Percentiles rank a stretch among this genome's conserved stretches.
Evolutionary conservation across 2,113 vertebrate species (phyloP).

Genomic region (Phylloscopus trochiloides): DNA sequence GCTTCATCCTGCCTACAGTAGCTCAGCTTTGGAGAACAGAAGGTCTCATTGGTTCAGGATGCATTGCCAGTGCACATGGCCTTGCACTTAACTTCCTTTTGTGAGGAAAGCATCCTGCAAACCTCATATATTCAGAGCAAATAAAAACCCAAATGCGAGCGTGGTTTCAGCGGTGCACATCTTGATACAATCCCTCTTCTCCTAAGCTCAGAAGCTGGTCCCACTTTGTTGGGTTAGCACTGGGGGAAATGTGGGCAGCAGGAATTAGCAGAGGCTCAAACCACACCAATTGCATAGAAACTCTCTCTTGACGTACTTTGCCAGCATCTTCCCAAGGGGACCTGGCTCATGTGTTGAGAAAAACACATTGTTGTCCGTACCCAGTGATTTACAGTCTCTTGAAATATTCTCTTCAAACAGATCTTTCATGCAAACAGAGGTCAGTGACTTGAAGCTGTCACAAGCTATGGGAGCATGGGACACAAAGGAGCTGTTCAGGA

Average conservation of each 20-base stretch:
- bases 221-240: not conserved
- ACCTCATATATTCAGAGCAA: not conserved
- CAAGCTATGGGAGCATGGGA: rapidly evolving
- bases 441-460: not conserved
- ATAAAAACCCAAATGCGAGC: not conserved
- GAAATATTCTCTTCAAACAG: not conserved
- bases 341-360: not conserved
- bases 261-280: not conserved
- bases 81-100: not conserved
- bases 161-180: not conserved
- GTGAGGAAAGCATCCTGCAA: not conserved
- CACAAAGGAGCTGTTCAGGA: not conserved
- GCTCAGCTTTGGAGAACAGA: not conserved
- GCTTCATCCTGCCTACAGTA: not conserved
- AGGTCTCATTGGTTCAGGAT: not conserved
- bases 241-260: not conserved
- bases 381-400: not conserved
- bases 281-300: not conserved
- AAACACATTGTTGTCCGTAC: not conserved
- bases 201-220: not conserved
- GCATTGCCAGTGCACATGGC: not conserved
- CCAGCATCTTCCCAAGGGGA: not conserved
- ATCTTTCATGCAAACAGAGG: not conserved
- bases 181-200: not conserved
- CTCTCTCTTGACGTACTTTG: not conserved